Evolutionary conservation across 2,113 vertebrate species (phyloP), one percentile per base, ranked within the genome.

Genomic region (Morone chrysops): DNA sequence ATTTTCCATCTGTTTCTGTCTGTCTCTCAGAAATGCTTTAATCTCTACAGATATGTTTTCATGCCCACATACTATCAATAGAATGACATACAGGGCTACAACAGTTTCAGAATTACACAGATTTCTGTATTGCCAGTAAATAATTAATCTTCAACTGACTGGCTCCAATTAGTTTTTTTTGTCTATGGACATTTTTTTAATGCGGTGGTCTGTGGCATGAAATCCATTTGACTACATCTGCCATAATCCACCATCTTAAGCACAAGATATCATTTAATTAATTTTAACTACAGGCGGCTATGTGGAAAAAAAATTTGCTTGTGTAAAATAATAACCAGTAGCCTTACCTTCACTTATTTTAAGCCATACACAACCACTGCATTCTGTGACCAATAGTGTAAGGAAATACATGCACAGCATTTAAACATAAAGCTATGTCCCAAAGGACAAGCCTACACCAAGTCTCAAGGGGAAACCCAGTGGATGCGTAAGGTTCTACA

Each of bases 1-100:
- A 75, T 74, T 87, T 69, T 71, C 78, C 68, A 66, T 89, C 74
- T 89, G 71, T 78, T 80, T 77, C 53, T 85, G 40, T 77, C 47
- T 25, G 0, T 75, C 68, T 70, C 59, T 80, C 43, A 71, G 53
- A 85, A 70, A 81, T 81, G 77, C 80, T 87, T 83, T 89, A 54
- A 80, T 88, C 74, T 70, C 13, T 7, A 45, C 45, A 57, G 38
- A 81, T 77, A 50, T 71, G 50, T 75, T 77, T 83, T 83, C 53
- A 81, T 70, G 14, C 38, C 17, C 67, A 41, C 56, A 50, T 18
- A 78, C 36, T 61, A 3, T 81, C 25, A 51, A 40, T 36, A 50
- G 5, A 53, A 16, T 41, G 56, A 43, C 6, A 31, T 14, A 10
- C 1, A 60, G 16, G 16, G 70, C 8, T 2, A 38, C 50, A 70